Evolutionary conservation across 2,113 vertebrate species (phyloP).

Genomic region (Corythaeola cristata): DNA sequence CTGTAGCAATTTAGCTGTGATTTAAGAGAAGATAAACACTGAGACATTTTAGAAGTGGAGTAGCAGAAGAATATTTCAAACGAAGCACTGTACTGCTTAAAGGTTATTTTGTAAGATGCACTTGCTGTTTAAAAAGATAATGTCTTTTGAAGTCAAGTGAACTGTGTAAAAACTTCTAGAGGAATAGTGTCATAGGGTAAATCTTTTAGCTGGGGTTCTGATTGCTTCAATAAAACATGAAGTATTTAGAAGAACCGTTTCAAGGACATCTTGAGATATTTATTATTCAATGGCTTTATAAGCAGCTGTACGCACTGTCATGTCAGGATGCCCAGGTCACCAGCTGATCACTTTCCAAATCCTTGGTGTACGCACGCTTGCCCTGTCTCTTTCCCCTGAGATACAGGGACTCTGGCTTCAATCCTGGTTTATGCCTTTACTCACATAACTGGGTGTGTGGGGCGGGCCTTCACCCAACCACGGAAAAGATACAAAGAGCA

Average conservation of each 20-base stretch:
- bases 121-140: neutral
- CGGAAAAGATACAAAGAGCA: neutral
- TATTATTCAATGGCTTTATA: neutral
- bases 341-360: neutral
- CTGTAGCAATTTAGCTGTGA: neutral
- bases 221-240: neutral
- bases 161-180: neutral
- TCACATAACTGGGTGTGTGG: neutral
- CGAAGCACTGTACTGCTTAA: neutral
- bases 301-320: neutral
- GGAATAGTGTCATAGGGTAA: neutral
- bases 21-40: neutral
- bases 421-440: neutral
- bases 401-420: neutral
- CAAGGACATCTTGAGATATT: neutral
- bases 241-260: neutral
- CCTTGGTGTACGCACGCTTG: fast-evolving
- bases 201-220: neutral
- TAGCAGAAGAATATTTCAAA: neutral
- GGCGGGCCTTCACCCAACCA: neutral
- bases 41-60: neutral
- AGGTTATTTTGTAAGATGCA: neutral
- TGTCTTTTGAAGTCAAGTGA: neutral
- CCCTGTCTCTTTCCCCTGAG: neutral
- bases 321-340: neutral